phyloP scores from a whole-genome alignment of 2,113 vertebrate species.

The Ursus arctos region DNA sequence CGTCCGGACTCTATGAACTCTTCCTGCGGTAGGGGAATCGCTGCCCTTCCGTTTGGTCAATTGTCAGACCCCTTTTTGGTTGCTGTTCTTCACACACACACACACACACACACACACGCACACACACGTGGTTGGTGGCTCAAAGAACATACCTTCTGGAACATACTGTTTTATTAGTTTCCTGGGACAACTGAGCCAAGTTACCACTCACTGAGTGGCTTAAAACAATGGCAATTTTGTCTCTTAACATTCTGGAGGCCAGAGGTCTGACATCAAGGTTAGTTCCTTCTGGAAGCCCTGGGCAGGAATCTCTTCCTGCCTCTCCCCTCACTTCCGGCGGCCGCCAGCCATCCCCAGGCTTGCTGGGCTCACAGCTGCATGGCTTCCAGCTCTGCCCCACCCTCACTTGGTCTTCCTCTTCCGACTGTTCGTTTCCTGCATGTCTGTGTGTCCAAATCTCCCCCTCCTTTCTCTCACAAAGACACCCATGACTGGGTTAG shows the following conservation, averaged over 20 bases:
- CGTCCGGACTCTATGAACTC: neutral
- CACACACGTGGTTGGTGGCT: neutral
- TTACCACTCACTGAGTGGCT: neutral
- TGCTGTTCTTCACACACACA: neutral
- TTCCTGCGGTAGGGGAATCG: neutral
- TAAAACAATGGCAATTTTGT: neutral
- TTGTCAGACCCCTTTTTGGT: neutral
- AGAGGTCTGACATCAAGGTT: neutral
- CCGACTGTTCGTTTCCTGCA: neutral
- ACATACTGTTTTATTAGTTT: neutral
- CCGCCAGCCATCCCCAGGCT: neutral
- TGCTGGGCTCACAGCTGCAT: neutral
- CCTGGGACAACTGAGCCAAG: neutral
- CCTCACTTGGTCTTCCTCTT: rapidly evolving
- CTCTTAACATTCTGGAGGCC: neutral
- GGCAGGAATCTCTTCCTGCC: neutral
- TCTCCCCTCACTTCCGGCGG: neutral
- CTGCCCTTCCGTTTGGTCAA: neutral
- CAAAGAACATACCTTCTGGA: neutral
- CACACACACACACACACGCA: neutral
- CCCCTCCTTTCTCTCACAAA: neutral
- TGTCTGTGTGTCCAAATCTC: neutral
- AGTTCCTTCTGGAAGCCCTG: neutral
- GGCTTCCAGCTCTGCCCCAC: rapidly evolving
- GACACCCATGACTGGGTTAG: neutral